Evolutionary conservation across 92 coral and sea anemone species (phyloP), one percentile per base, ranked within the genome.

Genomic region (Siderastrea radians): DNA sequence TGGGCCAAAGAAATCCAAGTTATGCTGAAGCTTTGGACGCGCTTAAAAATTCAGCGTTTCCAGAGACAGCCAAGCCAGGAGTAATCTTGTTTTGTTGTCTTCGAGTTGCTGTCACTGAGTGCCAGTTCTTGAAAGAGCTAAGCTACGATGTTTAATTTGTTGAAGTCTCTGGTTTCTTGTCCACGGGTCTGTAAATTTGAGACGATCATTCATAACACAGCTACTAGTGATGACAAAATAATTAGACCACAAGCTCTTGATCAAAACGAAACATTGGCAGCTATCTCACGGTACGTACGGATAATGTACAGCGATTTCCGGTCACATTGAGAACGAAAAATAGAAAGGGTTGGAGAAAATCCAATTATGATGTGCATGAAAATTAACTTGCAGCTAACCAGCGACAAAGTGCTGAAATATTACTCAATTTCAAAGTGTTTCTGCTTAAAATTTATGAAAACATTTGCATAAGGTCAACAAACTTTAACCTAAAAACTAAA

Each of bases 121-220:
- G 38, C 38, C 38, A 26, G 38, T 80, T 26, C 65, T 80, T 80
- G 84, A 66, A 14, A 51, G 50, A 43, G 50, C 60, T 48, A 26
- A 1, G 70, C 70, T 19, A 5, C 2, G 8, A 5, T 46, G 48
- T 14, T 44, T 0, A 44, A 43, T 8, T 53, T 78, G 48, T 59
- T 58, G 17, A 3, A 65, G 59, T 58, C 53, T 77, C 15, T 58
- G 82, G 47, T 79, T 50, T 79, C 19, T 38, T 58, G 57, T 9
- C 72, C 84, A 2, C 44, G 17, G n/a, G 61, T 61, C 87, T 63
- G 86, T 60, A 49, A 70, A 82, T 82, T 82, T 71, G 87, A 84
- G 87, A 84, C 51, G 59, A 11, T 19, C 9, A 61, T 83, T 49
- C 15, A 6, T 52, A 17, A 49, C 60, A 81, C 75, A 46, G 71